phyloP scores from a whole-genome alignment of 1,140 invertebrate species.

The Phenacoccus solenopsis region DNA sequence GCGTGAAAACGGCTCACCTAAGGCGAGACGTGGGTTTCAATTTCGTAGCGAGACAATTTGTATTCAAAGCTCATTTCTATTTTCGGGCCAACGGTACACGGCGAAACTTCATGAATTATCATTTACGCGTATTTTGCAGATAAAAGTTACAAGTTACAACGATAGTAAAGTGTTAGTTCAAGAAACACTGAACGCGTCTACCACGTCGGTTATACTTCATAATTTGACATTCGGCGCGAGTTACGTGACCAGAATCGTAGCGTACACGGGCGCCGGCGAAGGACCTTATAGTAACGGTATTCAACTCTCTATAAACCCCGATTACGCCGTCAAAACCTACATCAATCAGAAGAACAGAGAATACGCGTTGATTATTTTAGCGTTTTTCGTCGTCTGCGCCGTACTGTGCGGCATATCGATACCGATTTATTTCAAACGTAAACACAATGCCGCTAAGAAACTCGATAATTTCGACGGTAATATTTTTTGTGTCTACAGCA shows the following conservation, averaged over 20 bases:
- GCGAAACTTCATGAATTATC: neutral
- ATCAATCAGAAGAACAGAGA: constrained; percentile 9
- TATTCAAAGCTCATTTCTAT: neutral
- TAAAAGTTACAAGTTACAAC: constrained; percentile 37
- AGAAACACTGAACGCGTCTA: constrained; percentile 55
- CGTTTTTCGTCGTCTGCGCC: constrained; percentile 45
- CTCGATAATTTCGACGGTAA: constrained; percentile 26
- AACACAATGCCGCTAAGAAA: constrained; percentile 36
- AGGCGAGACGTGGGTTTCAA: neutral
- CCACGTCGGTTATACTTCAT: constrained; percentile 54
- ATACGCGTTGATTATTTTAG: constrained; percentile 56
- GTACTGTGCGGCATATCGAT: constrained; percentile 43
- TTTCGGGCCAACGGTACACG: too few relatives aligned
- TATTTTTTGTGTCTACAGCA: too few relatives aligned
- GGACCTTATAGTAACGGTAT: constrained; percentile 52
- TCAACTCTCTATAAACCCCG: constrained; percentile 43
- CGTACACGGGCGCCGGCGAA: constrained; percentile 51
- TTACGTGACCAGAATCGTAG: constrained; percentile 60
- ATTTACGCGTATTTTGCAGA: constrained; percentile 35
- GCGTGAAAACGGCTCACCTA: too few relatives aligned
- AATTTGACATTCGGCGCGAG: constrained; percentile 52
- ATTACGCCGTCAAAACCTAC: constrained; percentile 5
- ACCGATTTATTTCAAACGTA: constrained; percentile 46
- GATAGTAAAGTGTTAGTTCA: constrained; percentile 45
- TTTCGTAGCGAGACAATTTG: neutral